Evolutionary conservation across 2,888 invertebrate species (phyloP).

Genomic region (Yponomeuta evonymella): DNA sequence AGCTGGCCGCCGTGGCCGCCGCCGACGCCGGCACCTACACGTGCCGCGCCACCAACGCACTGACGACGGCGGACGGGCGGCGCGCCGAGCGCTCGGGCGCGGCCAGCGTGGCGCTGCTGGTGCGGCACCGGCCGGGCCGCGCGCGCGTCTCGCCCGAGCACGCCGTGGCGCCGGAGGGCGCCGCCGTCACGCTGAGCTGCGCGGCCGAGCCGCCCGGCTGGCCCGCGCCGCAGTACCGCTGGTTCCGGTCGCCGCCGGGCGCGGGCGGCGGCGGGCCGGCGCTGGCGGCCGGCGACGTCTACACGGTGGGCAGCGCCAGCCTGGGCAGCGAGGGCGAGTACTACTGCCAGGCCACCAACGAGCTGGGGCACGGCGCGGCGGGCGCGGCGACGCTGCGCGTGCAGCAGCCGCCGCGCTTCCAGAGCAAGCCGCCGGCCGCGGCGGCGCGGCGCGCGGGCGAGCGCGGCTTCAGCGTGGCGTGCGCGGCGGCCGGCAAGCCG

Average conservation of each 20-base stretch:
- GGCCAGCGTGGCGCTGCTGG: slow-evolving; percentile 87
- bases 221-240: slow-evolving; percentile 92
- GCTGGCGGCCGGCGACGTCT: slow-evolving; percentile 86
- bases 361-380: slow-evolving; percentile 89
- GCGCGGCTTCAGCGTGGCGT: slow-evolving; percentile 85
- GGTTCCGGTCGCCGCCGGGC: slow-evolving; percentile 87
- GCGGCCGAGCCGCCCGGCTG: slow-evolving; percentile 93
- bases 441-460: slow-evolving; percentile 88
- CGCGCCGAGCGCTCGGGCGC: slow-evolving; percentile 85
- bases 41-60: slow-evolving; percentile 90
- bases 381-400: slow-evolving; percentile 91
- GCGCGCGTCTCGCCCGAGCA: slow-evolving; percentile 89
- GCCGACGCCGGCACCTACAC: slow-evolving; percentile 93
- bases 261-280: slow-evolving; percentile 75
- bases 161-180: slow-evolving; percentile 89
- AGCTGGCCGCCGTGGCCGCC: slow-evolving; percentile 85
- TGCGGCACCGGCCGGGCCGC: slow-evolving; percentile 90
- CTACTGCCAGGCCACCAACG: slow-evolving; percentile 93
- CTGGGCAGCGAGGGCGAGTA: slow-evolving; percentile 91
- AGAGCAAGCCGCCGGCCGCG: slow-evolving; percentile 88
- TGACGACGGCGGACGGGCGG: slow-evolving; percentile 84
- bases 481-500: slow-evolving; percentile 92
- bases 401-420: slow-evolving; percentile 90
- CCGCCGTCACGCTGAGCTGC: slow-evolving; percentile 88
- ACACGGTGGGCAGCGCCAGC: slow-evolving; percentile 90